A percentile compares a stretch with the other conserved stretches of the same genome.
Evolutionary conservation across 2,113 vertebrate species (phyloP).

Genomic region (Tychaedon coryphoeus): DNA sequence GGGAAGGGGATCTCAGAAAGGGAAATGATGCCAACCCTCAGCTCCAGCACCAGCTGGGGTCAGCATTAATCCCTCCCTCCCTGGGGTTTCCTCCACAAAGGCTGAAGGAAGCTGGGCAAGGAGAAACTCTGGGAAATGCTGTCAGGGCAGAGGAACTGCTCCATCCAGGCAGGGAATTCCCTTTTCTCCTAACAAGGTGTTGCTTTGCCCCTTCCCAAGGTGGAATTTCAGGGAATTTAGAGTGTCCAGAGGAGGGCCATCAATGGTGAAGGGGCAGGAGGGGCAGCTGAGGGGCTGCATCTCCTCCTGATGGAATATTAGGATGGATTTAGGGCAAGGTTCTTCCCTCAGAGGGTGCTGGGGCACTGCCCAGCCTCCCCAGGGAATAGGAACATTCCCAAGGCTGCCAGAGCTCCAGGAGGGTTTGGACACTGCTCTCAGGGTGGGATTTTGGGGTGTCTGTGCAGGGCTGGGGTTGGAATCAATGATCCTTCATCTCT

Average conservation of each 20-base stretch:
- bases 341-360: background rate
- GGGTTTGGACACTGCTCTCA: rapidly evolving
- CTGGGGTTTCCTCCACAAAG: background rate
- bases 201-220: background rate
- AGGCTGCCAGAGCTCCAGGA: background rate
- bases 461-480: background rate
- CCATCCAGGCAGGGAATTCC: background rate
- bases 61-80: background rate
- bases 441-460: background rate
- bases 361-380: background rate
- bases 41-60: background rate
- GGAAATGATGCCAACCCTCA: background rate
- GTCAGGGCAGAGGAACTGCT: background rate
- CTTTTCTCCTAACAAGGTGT: background rate
- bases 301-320: background rate
- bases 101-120: background rate
- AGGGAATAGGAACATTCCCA: background rate
- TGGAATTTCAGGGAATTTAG: background rate
- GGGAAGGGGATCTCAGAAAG: background rate
- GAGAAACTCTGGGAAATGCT: background rate
- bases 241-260: background rate
- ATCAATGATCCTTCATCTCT: background rate
- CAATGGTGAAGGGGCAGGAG: background rate
- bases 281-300: background rate
- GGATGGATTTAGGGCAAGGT: background rate